Evolutionary conservation across 2,797 vertebrate species (phyloP).

Genomic region (Euphonia xanthogaster): DNA sequence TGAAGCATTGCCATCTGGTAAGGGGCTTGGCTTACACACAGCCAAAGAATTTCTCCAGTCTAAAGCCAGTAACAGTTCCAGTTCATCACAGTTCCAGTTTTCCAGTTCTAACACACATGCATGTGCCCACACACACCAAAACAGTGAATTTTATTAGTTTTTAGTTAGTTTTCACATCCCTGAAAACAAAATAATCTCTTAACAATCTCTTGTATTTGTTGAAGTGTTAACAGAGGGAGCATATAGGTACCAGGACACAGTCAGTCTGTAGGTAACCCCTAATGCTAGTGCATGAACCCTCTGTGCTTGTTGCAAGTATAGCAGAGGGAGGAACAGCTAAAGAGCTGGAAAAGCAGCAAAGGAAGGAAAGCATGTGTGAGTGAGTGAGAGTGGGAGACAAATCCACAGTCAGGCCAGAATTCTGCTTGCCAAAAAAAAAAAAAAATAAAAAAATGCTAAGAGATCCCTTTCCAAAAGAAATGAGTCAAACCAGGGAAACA

Average conservation of each 20-base stretch:
- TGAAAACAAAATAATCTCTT: neutral
- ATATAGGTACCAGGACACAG: neutral
- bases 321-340: neutral
- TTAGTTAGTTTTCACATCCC: neutral
- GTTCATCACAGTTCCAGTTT: neutral
- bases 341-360: slow-evolving; percentile 31
- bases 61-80: neutral
- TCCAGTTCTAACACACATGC: neutral
- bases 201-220: neutral
- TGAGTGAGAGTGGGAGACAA: slow-evolving; percentile 18
- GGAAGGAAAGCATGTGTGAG: neutral
- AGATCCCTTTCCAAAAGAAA: slow-evolving; percentile 51
- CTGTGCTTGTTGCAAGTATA: neutral
- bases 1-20: neutral
- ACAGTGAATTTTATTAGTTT: too few relatives aligned
- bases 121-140: neutral
- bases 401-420: slow-evolving; percentile 31
- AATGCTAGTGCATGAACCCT: neutral
- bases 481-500: slow-evolving; percentile 35
- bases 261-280: neutral
- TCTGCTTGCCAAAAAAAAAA: slow-evolving; percentile 41
- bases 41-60: neutral
- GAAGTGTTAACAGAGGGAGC: neutral
- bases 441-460: neutral
- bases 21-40: neutral